Conservation (phyloP, 2,888 invertebrate species). For the Metellina segmentata region DNA sequence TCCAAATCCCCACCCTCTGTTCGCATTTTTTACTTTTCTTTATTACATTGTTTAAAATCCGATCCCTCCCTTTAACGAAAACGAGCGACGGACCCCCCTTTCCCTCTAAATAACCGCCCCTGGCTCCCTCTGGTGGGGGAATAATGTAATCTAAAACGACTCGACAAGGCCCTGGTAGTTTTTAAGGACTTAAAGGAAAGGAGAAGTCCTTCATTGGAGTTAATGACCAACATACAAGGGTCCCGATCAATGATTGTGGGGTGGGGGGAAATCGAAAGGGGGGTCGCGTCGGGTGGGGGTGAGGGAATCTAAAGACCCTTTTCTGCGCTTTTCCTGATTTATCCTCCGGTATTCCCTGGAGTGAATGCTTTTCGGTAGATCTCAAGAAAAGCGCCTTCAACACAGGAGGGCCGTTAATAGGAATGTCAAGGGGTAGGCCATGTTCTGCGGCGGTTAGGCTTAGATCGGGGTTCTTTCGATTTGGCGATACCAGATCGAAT, state of each 20-base stretch:
- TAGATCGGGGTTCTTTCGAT: conserved; percentile 27
- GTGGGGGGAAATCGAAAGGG: conserved; percentile 36
- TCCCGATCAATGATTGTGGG: conserved; percentile 72
- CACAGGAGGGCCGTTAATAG: conserved; percentile 71
- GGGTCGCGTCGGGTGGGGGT: conserved; percentile 18
- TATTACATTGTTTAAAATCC: conserved; percentile 69
- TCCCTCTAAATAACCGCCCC: not conserved
- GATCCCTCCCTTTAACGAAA: conserved; percentile 8
- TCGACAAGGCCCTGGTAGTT: conserved; percentile 40
- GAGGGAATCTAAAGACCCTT: conserved; percentile 70
- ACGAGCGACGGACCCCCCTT: not conserved
- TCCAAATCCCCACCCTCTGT: conserved; percentile 36
- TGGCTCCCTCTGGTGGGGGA: conserved; percentile 24
- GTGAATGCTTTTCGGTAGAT: conserved; percentile 70
- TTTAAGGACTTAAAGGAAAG: conserved; percentile 29
- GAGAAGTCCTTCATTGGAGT: conserved; percentile 63
- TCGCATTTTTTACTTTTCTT: not conserved
- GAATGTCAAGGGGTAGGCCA: conserved; percentile 62
- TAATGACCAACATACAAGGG: conserved; percentile 74
- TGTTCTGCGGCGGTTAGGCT: conserved; percentile 28
- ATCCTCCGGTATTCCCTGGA: conserved; percentile 72
- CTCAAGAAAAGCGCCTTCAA: conserved; percentile 59
- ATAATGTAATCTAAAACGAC: conserved; percentile 71
- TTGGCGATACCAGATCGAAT: not conserved
- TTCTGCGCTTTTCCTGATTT: conserved; percentile 74